Percentiles rank a stretch among this genome's conserved stretches.
Conservation (phyloP, 1,140 invertebrate genomes). For the Drosophila paulistorum region DNA sequence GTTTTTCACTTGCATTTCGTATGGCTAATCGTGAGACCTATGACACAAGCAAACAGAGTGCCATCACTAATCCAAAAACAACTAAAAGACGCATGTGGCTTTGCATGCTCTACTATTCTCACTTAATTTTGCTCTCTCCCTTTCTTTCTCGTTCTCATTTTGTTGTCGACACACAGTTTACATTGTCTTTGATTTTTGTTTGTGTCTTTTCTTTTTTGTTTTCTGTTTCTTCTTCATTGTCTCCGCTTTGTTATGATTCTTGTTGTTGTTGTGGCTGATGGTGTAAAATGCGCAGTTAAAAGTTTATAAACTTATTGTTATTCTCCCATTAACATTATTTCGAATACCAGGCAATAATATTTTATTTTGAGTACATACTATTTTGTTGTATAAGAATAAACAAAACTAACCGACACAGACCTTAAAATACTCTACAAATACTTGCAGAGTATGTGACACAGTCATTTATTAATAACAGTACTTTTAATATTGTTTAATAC, state of each 20-base stretch:
- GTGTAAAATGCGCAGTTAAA: conserved; percentile 41
- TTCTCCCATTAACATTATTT: conserved; percentile 8
- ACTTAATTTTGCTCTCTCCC: conserved; percentile 11
- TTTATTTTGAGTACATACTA: not conserved
- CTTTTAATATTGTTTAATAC: too few species aligned
- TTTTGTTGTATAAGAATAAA: not conserved
- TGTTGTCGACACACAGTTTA: conserved; percentile 65
- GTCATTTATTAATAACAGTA: too few species aligned
- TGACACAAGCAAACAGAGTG: not conserved
- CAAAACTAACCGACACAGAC: not conserved
- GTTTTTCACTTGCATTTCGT: not conserved
- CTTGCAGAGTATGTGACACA: too few species aligned
- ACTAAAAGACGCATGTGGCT: not conserved
- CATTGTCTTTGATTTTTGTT: conserved; percentile 49
- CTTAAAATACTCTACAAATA: not conserved
- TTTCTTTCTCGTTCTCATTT: conserved; percentile 6
- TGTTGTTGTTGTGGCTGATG: conserved; percentile 32
- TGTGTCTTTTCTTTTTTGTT: conserved; percentile 20
- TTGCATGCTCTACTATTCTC: not conserved
- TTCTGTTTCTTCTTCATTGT: conserved; percentile 22
- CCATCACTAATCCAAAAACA: not conserved
- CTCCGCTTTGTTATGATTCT: conserved; percentile 1
- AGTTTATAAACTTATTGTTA: conserved; percentile 21
- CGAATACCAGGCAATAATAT: not conserved
- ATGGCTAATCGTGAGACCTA: not conserved